phyloP scores from a whole-genome alignment of 2,888 invertebrate genomes.

The Spialia ferax region DNA sequence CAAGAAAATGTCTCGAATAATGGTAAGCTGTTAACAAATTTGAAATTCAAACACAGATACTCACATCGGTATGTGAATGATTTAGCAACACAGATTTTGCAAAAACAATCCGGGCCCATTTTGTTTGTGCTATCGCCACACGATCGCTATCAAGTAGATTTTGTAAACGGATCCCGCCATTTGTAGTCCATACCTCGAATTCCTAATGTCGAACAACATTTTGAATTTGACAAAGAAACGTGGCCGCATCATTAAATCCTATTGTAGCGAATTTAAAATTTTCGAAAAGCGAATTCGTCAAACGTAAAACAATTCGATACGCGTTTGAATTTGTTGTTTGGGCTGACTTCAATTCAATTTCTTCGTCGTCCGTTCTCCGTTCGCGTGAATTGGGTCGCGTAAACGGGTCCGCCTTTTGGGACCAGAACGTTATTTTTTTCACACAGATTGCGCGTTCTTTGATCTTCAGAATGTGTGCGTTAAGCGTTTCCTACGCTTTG shows the following conservation, averaged over 20 bases:
- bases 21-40: constrained; percentile 58
- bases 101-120: constrained; percentile 67
- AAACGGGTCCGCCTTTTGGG: constrained; percentile 86
- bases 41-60: constrained; percentile 65
- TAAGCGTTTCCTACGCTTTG: constrained; percentile 83
- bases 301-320: constrained; percentile 87
- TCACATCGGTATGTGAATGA: constrained; percentile 62
- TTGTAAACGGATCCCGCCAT: constrained; percentile 60
- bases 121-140: constrained; percentile 77
- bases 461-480: constrained; percentile 85
- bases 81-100: constrained; percentile 60
- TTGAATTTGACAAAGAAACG: constrained; percentile 76
- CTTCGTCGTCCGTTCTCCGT: constrained; percentile 72
- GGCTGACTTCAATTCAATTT: constrained; percentile 83
- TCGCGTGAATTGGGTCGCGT: constrained; percentile 86
- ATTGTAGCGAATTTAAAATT: constrained; percentile 83
- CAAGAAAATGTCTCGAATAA: constrained; percentile 45
- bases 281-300: constrained; percentile 84
- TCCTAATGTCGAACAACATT: constrained; percentile 69
- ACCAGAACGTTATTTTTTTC: constrained; percentile 85
- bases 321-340: constrained; percentile 85
- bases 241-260: constrained; percentile 83
- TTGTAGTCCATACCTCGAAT: constrained; percentile 70
- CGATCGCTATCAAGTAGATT: constrained; percentile 71
- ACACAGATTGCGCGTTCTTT: constrained; percentile 84